These are phyloP conservation scores for Suncus etruscus DNA, from an alignment of 2,113 vertebrate genomes.

Conservation along the genomic window DNA sequence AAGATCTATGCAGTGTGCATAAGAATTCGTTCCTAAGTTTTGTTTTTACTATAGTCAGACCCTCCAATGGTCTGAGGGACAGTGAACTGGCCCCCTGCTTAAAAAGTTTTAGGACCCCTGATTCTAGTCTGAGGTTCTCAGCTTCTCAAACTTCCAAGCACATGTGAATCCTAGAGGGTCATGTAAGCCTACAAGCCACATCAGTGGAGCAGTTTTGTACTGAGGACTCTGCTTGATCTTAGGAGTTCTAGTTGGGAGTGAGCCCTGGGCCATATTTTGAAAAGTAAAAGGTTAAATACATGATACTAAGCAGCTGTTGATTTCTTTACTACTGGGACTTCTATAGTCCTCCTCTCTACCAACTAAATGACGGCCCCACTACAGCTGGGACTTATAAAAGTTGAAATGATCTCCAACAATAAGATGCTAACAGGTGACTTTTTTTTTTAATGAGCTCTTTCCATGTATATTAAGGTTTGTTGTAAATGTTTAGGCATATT, in stretches of 20 bases:
- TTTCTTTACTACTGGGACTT: not conserved
- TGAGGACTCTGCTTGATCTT: not conserved
- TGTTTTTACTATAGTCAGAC: too few relatives aligned
- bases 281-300: not conserved
- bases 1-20: too few relatives aligned
- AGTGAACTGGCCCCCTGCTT: too few relatives aligned
- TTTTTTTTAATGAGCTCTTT: not conserved
- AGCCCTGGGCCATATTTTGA: not conserved
- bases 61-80: too few relatives aligned
- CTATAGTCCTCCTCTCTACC: not conserved
- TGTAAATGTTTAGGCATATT: too few relatives aligned
- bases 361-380: too few relatives aligned
- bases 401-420: not conserved
- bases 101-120: too few relatives aligned
- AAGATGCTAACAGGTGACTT: not conserved
- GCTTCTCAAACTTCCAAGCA: not conserved
- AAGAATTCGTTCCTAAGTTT: too few relatives aligned
- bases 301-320: not conserved
- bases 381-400: not conserved
- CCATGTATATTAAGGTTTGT: too few relatives aligned
- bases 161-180: not conserved
- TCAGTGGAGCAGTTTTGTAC: not conserved
- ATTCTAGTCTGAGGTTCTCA: not conserved
- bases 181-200: not conserved
- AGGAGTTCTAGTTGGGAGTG: not conserved